Evolutionary conservation across 2,888 invertebrate genomes (phyloP), one percentile per base, ranked within the genome.

Genomic region (Pterostichus madidus): DNA sequence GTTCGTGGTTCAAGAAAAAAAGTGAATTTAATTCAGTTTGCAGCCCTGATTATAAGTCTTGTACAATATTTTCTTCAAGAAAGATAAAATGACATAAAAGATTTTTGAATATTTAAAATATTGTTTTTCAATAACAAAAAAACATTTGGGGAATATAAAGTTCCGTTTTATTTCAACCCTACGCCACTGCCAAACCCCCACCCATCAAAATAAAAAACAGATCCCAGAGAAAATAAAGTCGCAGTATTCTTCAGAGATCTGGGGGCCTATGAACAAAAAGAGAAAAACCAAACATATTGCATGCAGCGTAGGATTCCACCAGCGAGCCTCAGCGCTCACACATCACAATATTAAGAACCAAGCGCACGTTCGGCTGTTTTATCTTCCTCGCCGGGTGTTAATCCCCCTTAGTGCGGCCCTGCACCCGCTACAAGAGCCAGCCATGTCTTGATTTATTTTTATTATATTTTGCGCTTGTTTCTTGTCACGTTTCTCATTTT

Each of bases 401-500:
- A 79, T 79, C 64, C 79, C 79, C 79, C 64, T 56, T 44, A 56
- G 56, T 49, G 49, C 64, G 39, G 17, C 49, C 64, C 64, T 78
- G 44, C 46, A 17, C 64, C 49, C 61, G 46, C 31, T 35, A 53
- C 68, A 68, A 79, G 49, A 68, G 52, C 77, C 77, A 52, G 78
- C 64, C 83, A 80, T 83, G 83, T 85, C 85, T 85, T 85, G 85
- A 86, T 86, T 86, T 85, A 86, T 86, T 86, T 86, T 85, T 86
- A 86, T 86, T 86, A 85, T 85, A 84, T 85, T 82, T 84, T 77
- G 75, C 83, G 84, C 85, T 85, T 85, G 85, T 86, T 86, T 86
- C 86, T 86, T 85, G 86, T 86, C 86, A 86, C 86, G 86, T 86
- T 86, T 86, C 86, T 86, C 85, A 86, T 86, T 86, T 81, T 86